A percentile compares a stretch with the other conserved stretches of the same genome.
phyloP scores from a whole-genome alignment of 1,140 invertebrate genomes.

The Cephus cinctus region DNA sequence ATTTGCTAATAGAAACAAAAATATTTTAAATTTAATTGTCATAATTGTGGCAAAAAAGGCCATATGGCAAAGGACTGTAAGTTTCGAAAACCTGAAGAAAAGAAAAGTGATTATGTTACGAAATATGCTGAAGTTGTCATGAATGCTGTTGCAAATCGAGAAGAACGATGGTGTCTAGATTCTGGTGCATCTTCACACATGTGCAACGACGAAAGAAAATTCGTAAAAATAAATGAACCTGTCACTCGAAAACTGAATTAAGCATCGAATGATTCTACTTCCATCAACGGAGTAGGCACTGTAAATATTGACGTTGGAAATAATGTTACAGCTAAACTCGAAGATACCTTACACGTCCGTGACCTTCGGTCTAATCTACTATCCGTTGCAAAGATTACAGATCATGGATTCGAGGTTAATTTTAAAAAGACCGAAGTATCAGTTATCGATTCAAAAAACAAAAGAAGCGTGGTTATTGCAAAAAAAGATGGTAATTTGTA shows the following conservation, averaged over 20 bases:
- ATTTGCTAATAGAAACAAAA: too few species aligned
- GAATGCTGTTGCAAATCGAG: too few species aligned
- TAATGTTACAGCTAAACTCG: neutral
- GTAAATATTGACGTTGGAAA: neutral
- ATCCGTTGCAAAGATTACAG: conserved; percentile 16
- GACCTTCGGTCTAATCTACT: conserved; percentile 11
- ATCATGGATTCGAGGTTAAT: conserved; percentile 11
- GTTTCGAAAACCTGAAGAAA: too few species aligned
- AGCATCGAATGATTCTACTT: neutral
- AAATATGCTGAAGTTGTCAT: too few species aligned
- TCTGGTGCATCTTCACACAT: conserved; percentile 41
- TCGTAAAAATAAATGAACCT: neutral
- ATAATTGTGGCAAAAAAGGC: too few species aligned
- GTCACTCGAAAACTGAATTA: neutral
- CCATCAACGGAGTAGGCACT: neutral
- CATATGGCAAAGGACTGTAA: too few species aligned
- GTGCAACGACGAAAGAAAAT: neutral
- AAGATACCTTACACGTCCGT: conserved; percentile 7
- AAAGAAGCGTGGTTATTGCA: conserved; percentile 2
- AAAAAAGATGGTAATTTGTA: conserved; percentile 6
- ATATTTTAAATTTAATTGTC: too few species aligned
- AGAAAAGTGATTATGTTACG: too few species aligned
- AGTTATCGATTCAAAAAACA: neutral
- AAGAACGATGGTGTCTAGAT: conserved; percentile 34
- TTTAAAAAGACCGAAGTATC: neutral